These are phyloP conservation scores for Ericerus pela DNA, from an alignment of 1,140 invertebrate genomes.

Conservation along the genomic window DNA sequence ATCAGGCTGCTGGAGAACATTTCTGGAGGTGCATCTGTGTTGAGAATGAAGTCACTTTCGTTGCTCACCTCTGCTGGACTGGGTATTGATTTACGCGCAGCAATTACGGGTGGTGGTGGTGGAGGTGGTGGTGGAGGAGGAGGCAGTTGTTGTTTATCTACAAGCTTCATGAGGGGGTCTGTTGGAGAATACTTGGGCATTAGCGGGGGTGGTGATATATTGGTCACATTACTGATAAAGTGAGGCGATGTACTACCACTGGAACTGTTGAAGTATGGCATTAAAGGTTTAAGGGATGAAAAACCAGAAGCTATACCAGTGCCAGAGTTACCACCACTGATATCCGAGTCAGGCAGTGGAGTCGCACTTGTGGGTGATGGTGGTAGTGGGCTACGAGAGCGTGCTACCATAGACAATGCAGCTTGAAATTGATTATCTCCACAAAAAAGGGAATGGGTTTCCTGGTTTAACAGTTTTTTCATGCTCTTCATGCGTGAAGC, in stretches of 20 bases:
- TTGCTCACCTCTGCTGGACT: background rate
- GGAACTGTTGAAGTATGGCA: slow-evolving; percentile 4
- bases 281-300: slow-evolving; percentile 19
- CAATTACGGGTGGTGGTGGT: slow-evolving; percentile 17
- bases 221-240: background rate
- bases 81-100: too few species aligned
- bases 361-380: slow-evolving; percentile 42
- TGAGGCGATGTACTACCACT: background rate
- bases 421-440: slow-evolving; percentile 57
- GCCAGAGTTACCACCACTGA: too few species aligned
- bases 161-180: slow-evolving; percentile 18
- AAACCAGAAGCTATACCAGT: slow-evolving; percentile 29
- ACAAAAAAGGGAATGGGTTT: slow-evolving; percentile 32
- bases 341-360: slow-evolving; percentile 24
- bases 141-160: background rate
- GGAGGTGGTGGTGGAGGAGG: slow-evolving; percentile 6
- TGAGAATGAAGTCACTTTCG: too few species aligned
- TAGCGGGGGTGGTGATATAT: background rate
- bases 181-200: slow-evolving; percentile 1
- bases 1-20: too few species aligned
- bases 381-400: slow-evolving; percentile 57
- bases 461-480: slow-evolving; percentile 58
- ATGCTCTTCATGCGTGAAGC: slow-evolving; percentile 67
- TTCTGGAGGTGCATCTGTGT: too few species aligned
- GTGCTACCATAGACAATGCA: slow-evolving; percentile 31